Evolutionary conservation across 2,888 invertebrate genomes (phyloP).

Genomic region (Didymodactylos carnosus): DNA sequence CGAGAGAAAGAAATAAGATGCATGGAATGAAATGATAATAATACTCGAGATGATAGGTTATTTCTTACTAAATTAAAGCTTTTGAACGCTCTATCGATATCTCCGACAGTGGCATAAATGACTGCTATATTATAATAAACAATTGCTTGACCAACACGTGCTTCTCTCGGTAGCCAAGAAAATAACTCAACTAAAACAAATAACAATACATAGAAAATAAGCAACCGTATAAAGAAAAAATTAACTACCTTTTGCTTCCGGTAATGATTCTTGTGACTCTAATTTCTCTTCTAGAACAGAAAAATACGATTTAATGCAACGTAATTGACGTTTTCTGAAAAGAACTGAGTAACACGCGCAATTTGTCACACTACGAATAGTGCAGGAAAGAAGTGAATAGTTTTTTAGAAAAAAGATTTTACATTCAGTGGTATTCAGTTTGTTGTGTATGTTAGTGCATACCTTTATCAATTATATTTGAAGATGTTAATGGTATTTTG

Average conservation of each 20-base stretch:
- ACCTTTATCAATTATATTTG: neutral
- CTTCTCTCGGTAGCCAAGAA: constrained; percentile 44
- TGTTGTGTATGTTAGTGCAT: too few relatives aligned
- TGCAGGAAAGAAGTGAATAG: too few relatives aligned
- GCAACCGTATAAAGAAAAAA: too few relatives aligned
- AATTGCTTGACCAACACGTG: constrained; percentile 48
- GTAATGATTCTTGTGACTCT: neutral
- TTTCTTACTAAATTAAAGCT: constrained; percentile 1
- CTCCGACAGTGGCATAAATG: constrained; percentile 52
- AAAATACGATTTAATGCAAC: neutral
- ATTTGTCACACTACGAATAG: too few relatives aligned
- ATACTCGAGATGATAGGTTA: too few relatives aligned
- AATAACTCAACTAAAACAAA: neutral
- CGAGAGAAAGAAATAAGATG: neutral
- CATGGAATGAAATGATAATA: neutral
- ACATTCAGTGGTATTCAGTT: too few relatives aligned
- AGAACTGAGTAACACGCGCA: too few relatives aligned
- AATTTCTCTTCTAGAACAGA: neutral
- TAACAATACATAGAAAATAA: too few relatives aligned
- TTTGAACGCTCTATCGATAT: constrained; percentile 45
- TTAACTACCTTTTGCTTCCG: neutral
- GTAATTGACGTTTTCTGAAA: neutral
- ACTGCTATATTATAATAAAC: constrained; percentile 59
- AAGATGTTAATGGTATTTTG: neutral
- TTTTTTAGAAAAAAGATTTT: too few relatives aligned